Evolutionary conservation across 2,888 invertebrate genomes (phyloP), one percentile per base, ranked within the genome.

Genomic region (Drosophila meridionalis): DNA sequence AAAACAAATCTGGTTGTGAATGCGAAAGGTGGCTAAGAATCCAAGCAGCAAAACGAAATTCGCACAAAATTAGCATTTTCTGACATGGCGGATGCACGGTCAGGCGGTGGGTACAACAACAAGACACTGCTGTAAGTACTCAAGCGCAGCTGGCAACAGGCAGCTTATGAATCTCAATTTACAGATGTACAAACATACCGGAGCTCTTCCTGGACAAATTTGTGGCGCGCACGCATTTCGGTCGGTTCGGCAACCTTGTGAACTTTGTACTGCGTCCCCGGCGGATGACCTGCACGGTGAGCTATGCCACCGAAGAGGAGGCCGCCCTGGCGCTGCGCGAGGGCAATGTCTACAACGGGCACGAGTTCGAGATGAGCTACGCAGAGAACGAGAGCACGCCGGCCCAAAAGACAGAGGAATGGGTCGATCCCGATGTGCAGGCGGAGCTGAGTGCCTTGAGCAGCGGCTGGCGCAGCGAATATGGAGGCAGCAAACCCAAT

Each of bases 171-270:
- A 38, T n/a, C 9, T 9, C 5, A 2, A 26, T 12, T 70, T 66
- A 0, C 65, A 84, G 85, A 42, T 96, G 96, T 87, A 93, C 94
- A 40, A 94, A 95, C 88, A 95, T 96, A 53, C 96, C 96, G 0
- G 95, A 95, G 38, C 92, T 94, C 9, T 94, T 96, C 63, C 94
- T 96, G 61, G 95, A 96, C 77, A 95, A 94, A 89, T 91, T 94
- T 58, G 90, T 94, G 2, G 95, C 96, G 0, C 95, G 95, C 80
- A 94, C 94, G 66, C 95, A 96, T 91, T 96, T 96, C 73, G 94
- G 95, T 28, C 95, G 95, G 87, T 97, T 95, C 93, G 97, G 97
- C 0, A 94, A 94, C 47, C 95, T 97, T 3, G 94, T 94, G 14
- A 95, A 95, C 74, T 95, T 97, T 58, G 94, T 95, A 43, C 93